These are phyloP conservation scores for Thunnus thynnus DNA, from an alignment of 2,113 vertebrate species.

Conservation along the genomic window DNA sequence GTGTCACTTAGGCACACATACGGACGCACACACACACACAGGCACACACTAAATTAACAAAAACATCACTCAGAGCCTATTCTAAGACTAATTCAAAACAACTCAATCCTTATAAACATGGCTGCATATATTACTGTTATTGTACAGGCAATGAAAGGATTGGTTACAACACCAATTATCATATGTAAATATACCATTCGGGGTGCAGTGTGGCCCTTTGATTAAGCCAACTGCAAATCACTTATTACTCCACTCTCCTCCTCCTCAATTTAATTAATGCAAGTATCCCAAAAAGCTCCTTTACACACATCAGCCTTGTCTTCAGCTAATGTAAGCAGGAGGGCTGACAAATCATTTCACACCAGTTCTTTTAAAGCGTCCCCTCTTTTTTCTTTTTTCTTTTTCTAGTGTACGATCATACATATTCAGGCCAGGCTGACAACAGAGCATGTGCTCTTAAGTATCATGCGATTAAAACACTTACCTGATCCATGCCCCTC, in stretches of 20 bases:
- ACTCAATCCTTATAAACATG: conserved; percentile 49
- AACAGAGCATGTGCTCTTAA: conserved; percentile 53
- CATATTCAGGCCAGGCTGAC: conserved; percentile 68
- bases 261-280: conserved; percentile 54
- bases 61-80: conserved; percentile 50
- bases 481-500: conserved; percentile 73
- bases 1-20: conserved; percentile 3
- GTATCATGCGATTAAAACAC: conserved; percentile 75
- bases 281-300: conserved; percentile 49
- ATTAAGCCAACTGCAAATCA: conserved; percentile 68
- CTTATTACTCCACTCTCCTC: conserved; percentile 38
- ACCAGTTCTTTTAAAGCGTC: background rate
- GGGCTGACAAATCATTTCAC: conserved; percentile 41
- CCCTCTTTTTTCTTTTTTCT: conserved; percentile 2
- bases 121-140: conserved; percentile 61
- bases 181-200: conserved; percentile 76
- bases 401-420: conserved; percentile 36
- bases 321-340: conserved; percentile 34
- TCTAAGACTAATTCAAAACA: conserved; percentile 43
- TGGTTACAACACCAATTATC: conserved; percentile 75
- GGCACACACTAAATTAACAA: conserved; percentile 42
- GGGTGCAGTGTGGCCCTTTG: conserved; percentile 58
- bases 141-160: conserved; percentile 66
- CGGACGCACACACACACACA: conserved; percentile 3
- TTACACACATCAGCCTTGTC: conserved; percentile 42